Conservation (phyloP, 2,888 invertebrate genomes). For the Patella caerulea region DNA sequence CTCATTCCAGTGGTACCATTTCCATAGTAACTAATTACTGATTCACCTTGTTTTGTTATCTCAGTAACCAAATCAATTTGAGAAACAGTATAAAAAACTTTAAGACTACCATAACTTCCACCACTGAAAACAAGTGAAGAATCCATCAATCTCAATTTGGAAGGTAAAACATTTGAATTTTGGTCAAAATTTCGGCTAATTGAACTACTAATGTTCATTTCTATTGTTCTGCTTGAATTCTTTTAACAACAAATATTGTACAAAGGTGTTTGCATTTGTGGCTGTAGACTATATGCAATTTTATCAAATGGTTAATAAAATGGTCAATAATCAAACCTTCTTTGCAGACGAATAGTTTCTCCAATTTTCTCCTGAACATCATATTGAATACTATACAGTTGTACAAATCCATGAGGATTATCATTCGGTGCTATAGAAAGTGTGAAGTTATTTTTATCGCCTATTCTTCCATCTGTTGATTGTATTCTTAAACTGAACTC, state of each 20-base stretch:
- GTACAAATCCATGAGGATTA: conserved; percentile 66
- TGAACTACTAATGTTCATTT: too few relatives aligned
- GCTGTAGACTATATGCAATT: too few relatives aligned
- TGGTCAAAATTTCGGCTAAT: too few relatives aligned
- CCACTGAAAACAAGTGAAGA: conserved; percentile 51
- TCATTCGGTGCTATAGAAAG: conserved; percentile 66
- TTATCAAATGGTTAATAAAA: too few relatives aligned
- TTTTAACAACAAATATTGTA: too few relatives aligned
- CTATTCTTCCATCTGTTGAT: conserved; percentile 54
- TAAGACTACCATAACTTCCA: conserved; percentile 60
- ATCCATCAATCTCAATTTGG: not conserved
- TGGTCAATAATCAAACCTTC: conserved; percentile 51
- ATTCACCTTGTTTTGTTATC: conserved; percentile 34
- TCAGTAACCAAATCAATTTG: conserved; percentile 39
- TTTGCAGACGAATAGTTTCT: conserved; percentile 46
- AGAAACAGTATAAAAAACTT: conserved; percentile 58
- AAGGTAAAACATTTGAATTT: not conserved
- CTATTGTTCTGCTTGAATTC: too few relatives aligned
- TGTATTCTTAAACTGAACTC: conserved; percentile 45
- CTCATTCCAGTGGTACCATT: conserved; percentile 41
- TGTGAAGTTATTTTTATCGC: conserved; percentile 44
- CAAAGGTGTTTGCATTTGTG: too few relatives aligned
- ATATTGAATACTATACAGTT: conserved; percentile 47
- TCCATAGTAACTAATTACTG: conserved; percentile 44
- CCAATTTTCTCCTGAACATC: conserved; percentile 48